These are phyloP conservation scores for Thymelicus acteon DNA, from an alignment of 2,888 invertebrate genomes.

Conservation along the genomic window DNA sequence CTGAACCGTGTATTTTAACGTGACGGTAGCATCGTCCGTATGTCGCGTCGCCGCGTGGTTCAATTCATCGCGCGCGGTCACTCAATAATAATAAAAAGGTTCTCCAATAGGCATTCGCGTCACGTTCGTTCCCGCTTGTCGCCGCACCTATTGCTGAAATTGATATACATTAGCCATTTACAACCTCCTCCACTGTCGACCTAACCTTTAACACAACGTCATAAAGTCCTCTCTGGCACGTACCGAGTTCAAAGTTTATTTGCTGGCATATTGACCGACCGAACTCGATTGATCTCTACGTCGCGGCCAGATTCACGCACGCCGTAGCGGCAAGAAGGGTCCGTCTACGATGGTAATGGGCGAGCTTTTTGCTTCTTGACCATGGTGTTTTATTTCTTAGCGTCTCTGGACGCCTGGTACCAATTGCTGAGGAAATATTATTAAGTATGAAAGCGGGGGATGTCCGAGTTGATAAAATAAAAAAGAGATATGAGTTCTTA, in stretches of 20 bases:
- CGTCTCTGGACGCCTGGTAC: constrained; percentile 69
- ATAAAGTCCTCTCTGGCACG: constrained; percentile 44
- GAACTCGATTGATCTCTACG: constrained; percentile 21
- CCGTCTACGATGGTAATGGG: constrained; percentile 48
- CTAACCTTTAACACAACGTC: constrained; percentile 46
- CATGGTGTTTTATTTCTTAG: constrained; percentile 63
- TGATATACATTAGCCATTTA: constrained; percentile 72
- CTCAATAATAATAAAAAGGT: constrained; percentile 78
- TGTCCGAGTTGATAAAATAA: constrained; percentile 55
- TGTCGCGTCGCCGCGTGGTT: not conserved
- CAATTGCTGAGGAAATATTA: constrained; percentile 76
- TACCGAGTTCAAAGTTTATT: constrained; percentile 32
- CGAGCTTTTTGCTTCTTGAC: constrained; percentile 60
- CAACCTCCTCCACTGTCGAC: constrained; percentile 42
- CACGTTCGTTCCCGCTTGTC: constrained; percentile 75
- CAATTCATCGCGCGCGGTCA: constrained; percentile 60
- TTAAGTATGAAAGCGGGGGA: constrained; percentile 63
- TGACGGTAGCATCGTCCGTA: not conserved
- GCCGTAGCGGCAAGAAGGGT: constrained; percentile 34
- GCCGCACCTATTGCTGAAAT: constrained; percentile 78
- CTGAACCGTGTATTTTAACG: not conserved
- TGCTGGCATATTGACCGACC: constrained; percentile 30
- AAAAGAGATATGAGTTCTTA: constrained; percentile 46
- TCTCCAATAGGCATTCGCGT: constrained; percentile 69
- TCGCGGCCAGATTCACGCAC: constrained; percentile 3